phyloP scores from a whole-genome alignment of 2,797 vertebrate species.

The Dendrocincla fuliginosa region DNA sequence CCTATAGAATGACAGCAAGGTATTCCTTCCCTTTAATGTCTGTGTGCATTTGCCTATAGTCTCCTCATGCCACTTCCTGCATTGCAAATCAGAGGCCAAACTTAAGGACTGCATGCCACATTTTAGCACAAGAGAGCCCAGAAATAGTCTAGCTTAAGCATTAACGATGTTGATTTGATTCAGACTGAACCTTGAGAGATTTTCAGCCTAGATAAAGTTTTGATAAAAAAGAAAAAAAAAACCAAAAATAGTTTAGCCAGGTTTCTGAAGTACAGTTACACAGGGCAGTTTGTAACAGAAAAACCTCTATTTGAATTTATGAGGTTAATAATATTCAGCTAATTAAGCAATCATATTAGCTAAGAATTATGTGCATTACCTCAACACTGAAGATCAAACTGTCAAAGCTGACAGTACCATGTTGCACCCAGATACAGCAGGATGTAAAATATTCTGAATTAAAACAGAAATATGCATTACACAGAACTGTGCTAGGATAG shows the following conservation, averaged over 20 bases:
- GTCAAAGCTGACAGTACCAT: neutral
- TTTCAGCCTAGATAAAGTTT: neutral
- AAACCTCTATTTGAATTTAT: neutral
- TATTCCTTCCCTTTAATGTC: neutral
- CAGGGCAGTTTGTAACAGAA: neutral
- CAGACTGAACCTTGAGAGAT: neutral
- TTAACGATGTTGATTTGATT: neutral
- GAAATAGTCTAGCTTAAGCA: neutral
- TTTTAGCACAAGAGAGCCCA: neutral
- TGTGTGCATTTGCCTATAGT: fast-evolving
- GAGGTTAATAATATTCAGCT: neutral
- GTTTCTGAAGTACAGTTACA: neutral
- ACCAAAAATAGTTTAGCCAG: neutral
- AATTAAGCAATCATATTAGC: neutral
- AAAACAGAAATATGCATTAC: neutral
- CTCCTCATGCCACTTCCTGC: neutral
- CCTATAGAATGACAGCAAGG: neutral
- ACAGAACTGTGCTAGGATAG: neutral
- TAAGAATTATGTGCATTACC: neutral
- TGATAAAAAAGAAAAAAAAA: neutral
- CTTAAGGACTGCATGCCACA: neutral
- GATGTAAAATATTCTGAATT: neutral
- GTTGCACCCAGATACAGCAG: neutral
- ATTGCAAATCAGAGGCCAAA: neutral
- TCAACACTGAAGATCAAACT: neutral